Conservation (phyloP, 2,797 vertebrate species). For the Prionace glauca region DNA sequence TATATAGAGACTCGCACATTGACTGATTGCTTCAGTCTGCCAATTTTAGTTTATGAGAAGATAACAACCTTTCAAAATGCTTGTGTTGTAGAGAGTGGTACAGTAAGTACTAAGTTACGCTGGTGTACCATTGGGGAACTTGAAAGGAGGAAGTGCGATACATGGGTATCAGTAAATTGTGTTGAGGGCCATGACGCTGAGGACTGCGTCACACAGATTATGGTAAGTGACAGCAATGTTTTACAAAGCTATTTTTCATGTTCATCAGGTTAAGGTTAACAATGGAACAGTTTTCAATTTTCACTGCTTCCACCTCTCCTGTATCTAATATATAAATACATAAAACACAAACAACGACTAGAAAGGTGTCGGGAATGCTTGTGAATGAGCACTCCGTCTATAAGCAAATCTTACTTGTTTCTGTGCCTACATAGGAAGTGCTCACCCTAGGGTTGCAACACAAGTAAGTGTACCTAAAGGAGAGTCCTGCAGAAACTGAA, state of each 20-base stretch:
- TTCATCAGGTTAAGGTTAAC: neutral
- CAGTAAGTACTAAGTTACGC: slow-evolving; percentile 46
- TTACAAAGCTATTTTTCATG: neutral
- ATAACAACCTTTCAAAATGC: neutral
- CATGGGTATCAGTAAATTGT: slow-evolving; percentile 67
- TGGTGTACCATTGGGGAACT: slow-evolving; percentile 75
- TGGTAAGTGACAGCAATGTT: slow-evolving; percentile 58
- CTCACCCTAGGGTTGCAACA: too few species aligned
- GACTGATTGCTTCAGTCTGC: neutral
- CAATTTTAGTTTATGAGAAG: neutral
- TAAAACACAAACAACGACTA: too few species aligned
- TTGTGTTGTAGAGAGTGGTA: neutral
- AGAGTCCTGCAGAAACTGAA: too few species aligned
- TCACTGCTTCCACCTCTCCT: too few species aligned
- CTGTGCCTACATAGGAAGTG: too few species aligned
- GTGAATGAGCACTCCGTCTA: too few species aligned
- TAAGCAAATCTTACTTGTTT: too few species aligned
- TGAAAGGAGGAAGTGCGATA: slow-evolving; percentile 75
- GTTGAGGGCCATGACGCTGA: slow-evolving; percentile 53
- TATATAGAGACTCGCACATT: neutral
- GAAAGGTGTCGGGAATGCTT: too few species aligned
- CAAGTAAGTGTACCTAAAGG: too few species aligned
- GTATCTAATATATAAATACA: too few species aligned
- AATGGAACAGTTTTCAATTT: neutral
- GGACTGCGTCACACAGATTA: slow-evolving; percentile 74